phyloP scores from a whole-genome alignment of 2,113 vertebrate species.

The Leptobrachium leishanense region DNA sequence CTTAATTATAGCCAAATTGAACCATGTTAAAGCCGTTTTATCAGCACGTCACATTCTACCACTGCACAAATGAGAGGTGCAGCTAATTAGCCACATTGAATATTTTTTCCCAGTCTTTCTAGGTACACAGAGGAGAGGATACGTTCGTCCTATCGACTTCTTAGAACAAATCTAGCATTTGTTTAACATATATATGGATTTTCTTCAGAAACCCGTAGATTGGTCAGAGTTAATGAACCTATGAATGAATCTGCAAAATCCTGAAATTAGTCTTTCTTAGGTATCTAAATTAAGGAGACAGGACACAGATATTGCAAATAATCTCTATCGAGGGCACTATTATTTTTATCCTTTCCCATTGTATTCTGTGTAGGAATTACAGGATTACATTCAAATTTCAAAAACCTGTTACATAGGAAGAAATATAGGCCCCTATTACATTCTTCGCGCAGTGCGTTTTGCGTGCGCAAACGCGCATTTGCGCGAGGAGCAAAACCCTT shows the following conservation, averaged over 20 bases:
- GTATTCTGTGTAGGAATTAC: too few species aligned
- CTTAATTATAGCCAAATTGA: conserved; percentile 43
- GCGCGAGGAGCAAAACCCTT: too few species aligned
- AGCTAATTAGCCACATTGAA: conserved; percentile 30
- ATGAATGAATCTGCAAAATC: background rate
- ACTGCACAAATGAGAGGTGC: background rate
- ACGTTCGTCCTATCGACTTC: conserved; percentile 15
- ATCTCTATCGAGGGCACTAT: background rate
- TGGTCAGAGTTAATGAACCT: conserved; percentile 30
- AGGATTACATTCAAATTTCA: too few species aligned
- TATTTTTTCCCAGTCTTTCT: conserved; percentile 3
- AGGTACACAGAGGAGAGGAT: conserved; percentile 14
- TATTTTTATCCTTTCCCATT: background rate
- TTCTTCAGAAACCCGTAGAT: conserved; percentile 9
- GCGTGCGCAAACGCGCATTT: too few species aligned
- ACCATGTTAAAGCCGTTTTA: conserved; percentile 41
- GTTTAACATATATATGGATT: conserved; percentile 45
- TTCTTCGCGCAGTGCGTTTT: too few species aligned
- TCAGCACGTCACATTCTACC: conserved; percentile 22
- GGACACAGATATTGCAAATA: background rate
- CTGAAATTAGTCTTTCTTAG: conserved; percentile 17
- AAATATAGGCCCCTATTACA: too few species aligned
- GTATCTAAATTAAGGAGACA: conserved; percentile 11
- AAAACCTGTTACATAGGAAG: too few species aligned
- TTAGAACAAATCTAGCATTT: conserved; percentile 6